phyloP scores from a whole-genome alignment of 2,888 invertebrate species.

The Buathra laborator region DNA sequence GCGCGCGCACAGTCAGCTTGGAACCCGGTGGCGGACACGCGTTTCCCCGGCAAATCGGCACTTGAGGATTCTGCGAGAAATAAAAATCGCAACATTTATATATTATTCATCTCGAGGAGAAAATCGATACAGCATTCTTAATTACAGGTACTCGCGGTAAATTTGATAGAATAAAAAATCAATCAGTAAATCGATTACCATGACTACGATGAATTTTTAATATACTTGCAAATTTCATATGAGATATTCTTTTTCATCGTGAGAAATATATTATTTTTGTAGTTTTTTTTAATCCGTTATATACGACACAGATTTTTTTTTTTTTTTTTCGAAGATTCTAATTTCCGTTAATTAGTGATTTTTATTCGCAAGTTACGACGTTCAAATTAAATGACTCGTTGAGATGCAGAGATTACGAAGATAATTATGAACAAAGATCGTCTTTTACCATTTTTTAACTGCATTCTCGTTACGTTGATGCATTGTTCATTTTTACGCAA shows the following conservation, averaged over 20 bases:
- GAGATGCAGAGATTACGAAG: neutral
- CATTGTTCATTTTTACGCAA: conserved; percentile 4
- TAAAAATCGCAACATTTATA: neutral
- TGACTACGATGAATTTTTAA: neutral
- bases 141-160: neutral
- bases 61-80: conserved; percentile 71
- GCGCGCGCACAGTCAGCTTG: conserved; percentile 89
- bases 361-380: neutral
- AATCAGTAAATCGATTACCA: neutral
- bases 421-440: neutral
- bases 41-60: conserved; percentile 74
- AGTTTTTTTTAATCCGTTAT: neutral
- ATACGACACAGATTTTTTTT: neutral
- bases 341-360: neutral
- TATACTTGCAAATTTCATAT: neutral
- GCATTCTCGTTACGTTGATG: neutral
- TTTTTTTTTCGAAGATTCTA: neutral
- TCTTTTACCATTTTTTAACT: neutral
- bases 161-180: neutral
- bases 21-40: conserved; percentile 75
- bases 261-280: neutral
- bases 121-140: neutral
- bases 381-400: neutral
- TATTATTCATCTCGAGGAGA: neutral
- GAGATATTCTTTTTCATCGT: neutral